Evolutionary conservation across 2,113 vertebrate genomes (phyloP).

Genomic region (Strix uralensis): DNA sequence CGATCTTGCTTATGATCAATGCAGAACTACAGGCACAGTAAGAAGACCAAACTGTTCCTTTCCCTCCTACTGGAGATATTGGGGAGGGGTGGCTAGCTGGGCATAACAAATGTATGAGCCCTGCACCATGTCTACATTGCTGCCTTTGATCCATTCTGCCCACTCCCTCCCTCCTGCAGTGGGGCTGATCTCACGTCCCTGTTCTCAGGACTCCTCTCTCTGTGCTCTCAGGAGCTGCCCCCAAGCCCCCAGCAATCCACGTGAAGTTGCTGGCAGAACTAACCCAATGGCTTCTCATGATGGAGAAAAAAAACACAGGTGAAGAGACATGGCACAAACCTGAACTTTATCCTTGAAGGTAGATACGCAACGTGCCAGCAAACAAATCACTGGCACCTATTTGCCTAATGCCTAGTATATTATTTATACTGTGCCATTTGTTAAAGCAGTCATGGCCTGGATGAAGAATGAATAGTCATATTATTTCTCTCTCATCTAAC

Average conservation of each 20-base stretch:
- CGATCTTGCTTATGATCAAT: neutral
- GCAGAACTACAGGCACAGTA: neutral
- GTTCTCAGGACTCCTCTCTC: neutral
- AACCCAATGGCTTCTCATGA: neutral
- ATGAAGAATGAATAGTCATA: neutral
- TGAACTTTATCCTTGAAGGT: neutral
- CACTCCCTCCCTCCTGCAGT: neutral
- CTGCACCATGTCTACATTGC: accelerated
- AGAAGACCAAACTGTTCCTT: neutral
- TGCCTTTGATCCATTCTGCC: neutral
- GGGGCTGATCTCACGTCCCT: neutral
- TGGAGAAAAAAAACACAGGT: neutral
- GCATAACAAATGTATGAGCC: neutral
- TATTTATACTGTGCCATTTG: neutral
- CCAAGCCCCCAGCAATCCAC: accelerated
- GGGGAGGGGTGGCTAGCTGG: neutral
- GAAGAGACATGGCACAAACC: neutral
- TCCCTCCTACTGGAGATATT: neutral
- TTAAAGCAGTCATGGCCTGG: neutral
- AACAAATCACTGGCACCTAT: neutral
- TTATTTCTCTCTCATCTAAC: neutral
- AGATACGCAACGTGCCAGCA: neutral
- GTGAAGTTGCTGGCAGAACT: neutral
- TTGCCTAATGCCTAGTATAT: neutral
- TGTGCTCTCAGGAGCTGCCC: accelerated